phyloP scores from a whole-genome alignment of 2,888 invertebrate genomes.

The Gymnosoma rotundatum region DNA sequence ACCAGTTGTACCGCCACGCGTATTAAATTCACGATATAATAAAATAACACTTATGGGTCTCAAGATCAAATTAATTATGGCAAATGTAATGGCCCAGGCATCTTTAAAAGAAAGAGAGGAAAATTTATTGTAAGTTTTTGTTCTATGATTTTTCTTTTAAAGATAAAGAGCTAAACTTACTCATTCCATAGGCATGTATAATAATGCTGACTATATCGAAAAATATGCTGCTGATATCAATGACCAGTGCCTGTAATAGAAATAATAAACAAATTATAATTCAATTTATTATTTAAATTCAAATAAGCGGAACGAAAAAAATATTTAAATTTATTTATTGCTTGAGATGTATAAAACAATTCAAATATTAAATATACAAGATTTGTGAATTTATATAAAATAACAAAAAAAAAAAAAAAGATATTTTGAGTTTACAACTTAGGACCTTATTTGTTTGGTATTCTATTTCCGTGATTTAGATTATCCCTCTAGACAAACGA shows the following conservation, averaged over 20 bases:
- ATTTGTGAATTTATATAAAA: too few relatives aligned
- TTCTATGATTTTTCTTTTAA: too few relatives aligned
- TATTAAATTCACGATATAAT: conserved; percentile 80
- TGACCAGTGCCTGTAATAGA: conserved; percentile 81
- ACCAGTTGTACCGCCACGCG: conserved; percentile 79
- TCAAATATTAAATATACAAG: too few relatives aligned
- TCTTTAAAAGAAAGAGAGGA: conserved; percentile 73
- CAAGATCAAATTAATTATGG: conserved; percentile 80
- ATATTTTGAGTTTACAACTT: too few relatives aligned
- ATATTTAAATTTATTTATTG: too few relatives aligned
- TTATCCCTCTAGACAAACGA: too few relatives aligned
- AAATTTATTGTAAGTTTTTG: background rate
- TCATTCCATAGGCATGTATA: conserved; percentile 78
- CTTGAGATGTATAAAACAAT: too few relatives aligned
- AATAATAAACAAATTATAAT: conserved; percentile 18
- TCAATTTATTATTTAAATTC: conserved; percentile 41
- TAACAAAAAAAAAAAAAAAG: too few relatives aligned
- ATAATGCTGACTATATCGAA: conserved; percentile 81
- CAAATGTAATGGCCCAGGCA: conserved; percentile 81
- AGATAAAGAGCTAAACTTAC: conserved; percentile 77
- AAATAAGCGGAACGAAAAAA: background rate
- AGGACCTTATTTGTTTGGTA: too few relatives aligned
- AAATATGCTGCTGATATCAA: conserved; percentile 81
- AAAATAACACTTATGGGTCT: conserved; percentile 80
- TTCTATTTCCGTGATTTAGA: too few relatives aligned